Evolutionary conservation across 2,888 invertebrate species (phyloP), one percentile per base, ranked within the genome.

Genomic region (Gari tellinella): DNA sequence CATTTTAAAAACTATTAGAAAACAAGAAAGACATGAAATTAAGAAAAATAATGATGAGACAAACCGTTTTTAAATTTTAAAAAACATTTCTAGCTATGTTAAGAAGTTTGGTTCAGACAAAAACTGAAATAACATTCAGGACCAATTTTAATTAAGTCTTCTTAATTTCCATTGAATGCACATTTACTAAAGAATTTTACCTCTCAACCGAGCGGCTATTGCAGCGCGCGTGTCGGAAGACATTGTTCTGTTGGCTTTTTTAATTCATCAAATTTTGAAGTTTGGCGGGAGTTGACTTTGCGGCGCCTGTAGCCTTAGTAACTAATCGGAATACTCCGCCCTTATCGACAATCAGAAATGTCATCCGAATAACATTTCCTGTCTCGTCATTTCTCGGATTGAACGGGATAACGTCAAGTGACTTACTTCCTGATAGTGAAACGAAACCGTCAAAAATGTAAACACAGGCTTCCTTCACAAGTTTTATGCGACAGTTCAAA

Each of bases 121-220:
- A n/a, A n/a, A n/a, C n/a, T n/a, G n/a, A n/a, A n/a, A n/a, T n/a
- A n/a, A n/a, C n/a, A n/a, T n/a, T n/a, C n/a, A n/a, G n/a, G n/a
- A n/a, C n/a, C n/a, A n/a, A n/a, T n/a, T n/a, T n/a, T n/a, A n/a
- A n/a, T n/a, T n/a, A n/a, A n/a, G n/a, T n/a, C n/a, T n/a, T n/a
- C n/a, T n/a, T n/a, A n/a, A n/a, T n/a, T n/a, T n/a, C n/a, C n/a
- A n/a, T n/a, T n/a, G n/a, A n/a, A 43, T 19, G 5, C 43, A 15
- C 43, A 43, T 15, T 15, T 43, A 17, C 14, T 4, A 43, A 43
- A 43, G 43, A 14, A 10, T 4, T 31, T 25, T 57, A 82, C 81
- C 84, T 80, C 81, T 81, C 74, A 82, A 82, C 48, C 67, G 64
- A n/a, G 81, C 84, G 23, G 80, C 81, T 23, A 84, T 84, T 10